These are phyloP conservation scores for Lycophotia porphyrea DNA, from an alignment of 2,888 invertebrate species.

Conservation along the genomic window DNA sequence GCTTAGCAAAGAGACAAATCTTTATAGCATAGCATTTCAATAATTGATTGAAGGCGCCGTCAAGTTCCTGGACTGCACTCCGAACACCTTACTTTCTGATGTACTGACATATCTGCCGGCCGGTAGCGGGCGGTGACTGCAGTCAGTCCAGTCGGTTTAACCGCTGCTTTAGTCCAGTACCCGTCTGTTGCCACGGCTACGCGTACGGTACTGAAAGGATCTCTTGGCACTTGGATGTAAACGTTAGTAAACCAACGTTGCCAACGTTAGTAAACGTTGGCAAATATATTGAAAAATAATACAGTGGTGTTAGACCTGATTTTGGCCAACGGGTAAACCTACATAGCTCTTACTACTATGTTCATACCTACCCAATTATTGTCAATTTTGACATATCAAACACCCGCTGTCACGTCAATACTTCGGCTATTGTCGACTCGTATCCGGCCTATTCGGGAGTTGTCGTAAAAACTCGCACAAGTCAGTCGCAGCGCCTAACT, in stretches of 20 bases:
- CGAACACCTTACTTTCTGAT: not conserved
- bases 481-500: conserved; percentile 25
- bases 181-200: not conserved
- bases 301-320: not conserved
- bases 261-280: no score
- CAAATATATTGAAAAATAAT: not conserved
- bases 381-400: conserved; percentile 17
- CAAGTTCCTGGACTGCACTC: not conserved
- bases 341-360: no score
- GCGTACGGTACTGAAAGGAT: not conserved
- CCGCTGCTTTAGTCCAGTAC: no score
- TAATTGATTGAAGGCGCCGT: not conserved
- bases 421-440: not conserved
- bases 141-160: no score
- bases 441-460: not conserved
- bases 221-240: not conserved
- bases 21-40: not conserved
- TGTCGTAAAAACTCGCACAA: conserved; percentile 13
- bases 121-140: not conserved
- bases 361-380: not conserved
- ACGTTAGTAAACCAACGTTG: no score
- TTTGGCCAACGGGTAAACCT: not conserved
- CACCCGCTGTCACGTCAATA: no score
- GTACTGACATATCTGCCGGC: not conserved
- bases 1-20: not conserved